Base-by-base conservation (phyloP, 2,113 vertebrate species). In the Pagrus major region DNA sequence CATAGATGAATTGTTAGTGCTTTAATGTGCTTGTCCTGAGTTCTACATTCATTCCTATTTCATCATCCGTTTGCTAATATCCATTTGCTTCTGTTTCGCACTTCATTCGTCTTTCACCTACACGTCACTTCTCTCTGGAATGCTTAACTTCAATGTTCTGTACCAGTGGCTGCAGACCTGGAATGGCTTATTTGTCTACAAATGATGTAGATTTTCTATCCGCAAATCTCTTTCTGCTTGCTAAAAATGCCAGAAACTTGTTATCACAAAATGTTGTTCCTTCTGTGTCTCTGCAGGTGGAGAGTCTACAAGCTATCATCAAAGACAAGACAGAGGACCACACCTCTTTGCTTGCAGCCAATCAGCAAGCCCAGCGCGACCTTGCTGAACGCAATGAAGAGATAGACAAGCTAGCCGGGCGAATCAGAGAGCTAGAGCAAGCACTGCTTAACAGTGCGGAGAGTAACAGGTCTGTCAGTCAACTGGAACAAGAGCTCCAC, bases 301-400 rank as follows among this genome's bases (percentile, higher is more conserved):
- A 98, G 88, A 95, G 90, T 67, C 93, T 98, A 56, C 96, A 98
- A 88, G 93, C 94, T 61, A 92, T 96, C 73, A 83, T 99, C 69
- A 96, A 94, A 92, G 95, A 96, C 84, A 97, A 96, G 77, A 94
- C 88, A 0, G 96, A 97, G 41, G 95, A 95, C 82, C 95, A 96
- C 55, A 94, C 93, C 59, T 92, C 95, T 6, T 79, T 98, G 78
- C 78, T 95, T 6, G 2, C 93, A 37, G 94, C 95, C 86, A 97
- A 96, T 90, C 96, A 97, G 61, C 83, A 95, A 83, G 94, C 94
- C 0, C 95, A 97, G 56, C 92, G 90, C 10, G 95, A 96, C 37
- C 81, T 98, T 9, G 14, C 85, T 12, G 91, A 95, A 49, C 96
- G 95, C 80, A 96, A 96, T 35, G 93, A 96, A 60, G 97, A 99